Evolutionary conservation across 2,797 vertebrate genomes (phyloP), one percentile per base, ranked within the genome.

Genomic region (Galagoides demidoff): DNA sequence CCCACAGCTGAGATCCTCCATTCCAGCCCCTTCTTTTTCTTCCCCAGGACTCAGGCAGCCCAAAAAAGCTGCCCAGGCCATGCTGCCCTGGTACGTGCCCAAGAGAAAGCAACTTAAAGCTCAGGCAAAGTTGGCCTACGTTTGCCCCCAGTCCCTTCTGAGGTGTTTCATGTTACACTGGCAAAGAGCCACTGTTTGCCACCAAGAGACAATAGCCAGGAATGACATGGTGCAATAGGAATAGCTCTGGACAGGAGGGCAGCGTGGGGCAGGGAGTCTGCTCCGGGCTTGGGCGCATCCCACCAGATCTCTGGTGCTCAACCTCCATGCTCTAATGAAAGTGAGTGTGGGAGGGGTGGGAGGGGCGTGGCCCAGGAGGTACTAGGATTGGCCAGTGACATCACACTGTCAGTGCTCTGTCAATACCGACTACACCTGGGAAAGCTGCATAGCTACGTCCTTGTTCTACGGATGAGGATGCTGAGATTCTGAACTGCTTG

Each of bases 311-410:
- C 73, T 29, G 73, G 73, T 14, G 5, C 31, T 37, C 23, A 66
- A 66, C 29, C 25, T 85, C 70, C 27, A 3, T 71, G 63, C 57
- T 83, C n/a, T n/a, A 89, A 73, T 49, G 29, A 59, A 84, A 49
- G 39, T 16, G 25, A 17, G 37, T 7, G 7, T 70, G 43, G 29
- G 22, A 34, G 23, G 52, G 27, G 9, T 23, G 0, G n/a, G 6
- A 27, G 14, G 13, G 12, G 20, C 25, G 5, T 12, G 7, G 5
- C 34, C 2, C 4, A 52, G 63, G 57, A 84, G 52, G 68, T 27
- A 55, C 73, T 17, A 10, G 52, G 0, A 0, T 0, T 59, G 37
- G 29, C 37, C 10, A 22, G 7, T 29, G 7, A 31, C 1, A 1
- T 22, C 16, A 14, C 12, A 25, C 11, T 9, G 10, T 5, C 22